A percentile compares a stretch with the other conserved stretches of the same genome.
Evolutionary conservation across 2,888 invertebrate species (phyloP).

Genomic region (Rhingia rostrata): DNA sequence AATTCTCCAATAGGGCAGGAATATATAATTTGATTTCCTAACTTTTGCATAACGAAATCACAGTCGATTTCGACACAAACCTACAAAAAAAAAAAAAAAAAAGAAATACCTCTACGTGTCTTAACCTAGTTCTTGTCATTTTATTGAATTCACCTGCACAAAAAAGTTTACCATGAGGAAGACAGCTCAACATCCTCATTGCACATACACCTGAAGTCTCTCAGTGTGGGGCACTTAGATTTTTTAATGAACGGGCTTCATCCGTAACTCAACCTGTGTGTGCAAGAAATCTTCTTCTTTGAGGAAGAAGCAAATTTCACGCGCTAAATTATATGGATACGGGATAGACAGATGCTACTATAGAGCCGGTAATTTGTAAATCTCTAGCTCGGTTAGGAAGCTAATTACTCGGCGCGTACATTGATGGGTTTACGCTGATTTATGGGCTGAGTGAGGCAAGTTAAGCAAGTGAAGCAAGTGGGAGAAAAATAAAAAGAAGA

Average conservation of each 20-base stretch:
- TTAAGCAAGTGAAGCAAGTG: conserved; percentile 24
- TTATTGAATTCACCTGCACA: conserved; percentile 12
- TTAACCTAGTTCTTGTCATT: conserved; percentile 38
- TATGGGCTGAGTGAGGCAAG: conserved; percentile 31
- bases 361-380: conserved; percentile 33
- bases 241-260: conserved; percentile 12
- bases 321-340: neutral
- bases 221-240: conserved; percentile 25
- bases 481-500: conserved; percentile 26
- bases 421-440: conserved; percentile 51
- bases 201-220: neutral
- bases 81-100: neutral
- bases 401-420: conserved; percentile 42
- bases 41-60: conserved; percentile 46
- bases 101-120: conserved; percentile 5
- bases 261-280: neutral
- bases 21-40: conserved; percentile 20
- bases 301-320: conserved; percentile 20
- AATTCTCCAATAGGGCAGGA: neutral
- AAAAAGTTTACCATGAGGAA: conserved; percentile 2
- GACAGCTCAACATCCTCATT: conserved; percentile 4
- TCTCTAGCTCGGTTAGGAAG: neutral
- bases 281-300: neutral
- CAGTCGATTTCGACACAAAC: conserved; percentile 5
- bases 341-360: neutral